Percentiles rank a stretch among this genome's conserved stretches.
Conservation (phyloP, 2,113 vertebrate species). For the Halcyon malimbica region DNA sequence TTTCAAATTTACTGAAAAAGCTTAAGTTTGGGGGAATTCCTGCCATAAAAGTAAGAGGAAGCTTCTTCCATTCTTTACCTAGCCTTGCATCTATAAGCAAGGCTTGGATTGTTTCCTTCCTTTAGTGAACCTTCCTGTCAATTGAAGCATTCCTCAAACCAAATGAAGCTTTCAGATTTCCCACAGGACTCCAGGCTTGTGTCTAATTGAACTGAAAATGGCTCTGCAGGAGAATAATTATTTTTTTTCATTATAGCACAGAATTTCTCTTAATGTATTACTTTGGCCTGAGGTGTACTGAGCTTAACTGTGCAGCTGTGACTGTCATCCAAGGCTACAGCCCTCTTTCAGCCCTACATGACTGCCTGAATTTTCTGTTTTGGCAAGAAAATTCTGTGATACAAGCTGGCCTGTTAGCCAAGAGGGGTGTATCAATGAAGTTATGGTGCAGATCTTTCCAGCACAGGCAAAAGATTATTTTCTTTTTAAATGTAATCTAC, state of each 20-base stretch:
- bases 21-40: neutral
- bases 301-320: neutral
- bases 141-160: neutral
- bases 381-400: neutral
- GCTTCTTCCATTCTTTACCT: neutral
- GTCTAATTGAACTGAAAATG: neutral
- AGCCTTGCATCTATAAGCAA: neutral
- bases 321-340: neutral
- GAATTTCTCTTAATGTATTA: neutral
- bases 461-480: neutral
- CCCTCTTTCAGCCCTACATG: accelerated
- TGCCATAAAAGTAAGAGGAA: neutral
- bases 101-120: neutral
- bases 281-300: neutral
- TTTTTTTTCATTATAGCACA: neutral
- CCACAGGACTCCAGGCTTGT: neutral
- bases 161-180: neutral
- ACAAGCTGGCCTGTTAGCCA: neutral
- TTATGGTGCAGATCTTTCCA: neutral
- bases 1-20: neutral
- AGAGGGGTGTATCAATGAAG: neutral
- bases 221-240: neutral
- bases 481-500: neutral
- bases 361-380: neutral
- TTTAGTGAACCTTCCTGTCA: neutral